Percentiles rank a stretch among this genome's conserved stretches.
Conservation (phyloP, 2,113 vertebrate genomes). For the Sylvilagus bachmani region DNA sequence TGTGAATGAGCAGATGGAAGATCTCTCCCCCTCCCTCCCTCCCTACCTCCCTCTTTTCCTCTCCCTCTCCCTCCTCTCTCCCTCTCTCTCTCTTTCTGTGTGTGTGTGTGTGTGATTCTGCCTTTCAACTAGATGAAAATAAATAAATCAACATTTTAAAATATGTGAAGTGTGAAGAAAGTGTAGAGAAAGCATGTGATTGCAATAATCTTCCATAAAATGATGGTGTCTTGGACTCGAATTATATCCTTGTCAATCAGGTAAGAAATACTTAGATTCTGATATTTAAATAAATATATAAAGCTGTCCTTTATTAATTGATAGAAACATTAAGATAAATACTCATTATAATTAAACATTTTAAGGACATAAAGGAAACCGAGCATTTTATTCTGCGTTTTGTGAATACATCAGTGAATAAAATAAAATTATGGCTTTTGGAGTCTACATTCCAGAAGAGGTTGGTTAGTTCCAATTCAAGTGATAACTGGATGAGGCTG, state of each 20-base stretch:
- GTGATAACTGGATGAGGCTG: not conserved
- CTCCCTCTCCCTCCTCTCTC: no score
- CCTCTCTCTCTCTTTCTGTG: no score
- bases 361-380: not conserved
- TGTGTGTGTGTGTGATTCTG: no score
- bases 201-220: not conserved
- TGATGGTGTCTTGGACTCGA: not conserved
- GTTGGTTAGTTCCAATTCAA: no score
- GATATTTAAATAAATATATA: not conserved
- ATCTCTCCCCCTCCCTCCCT: no score
- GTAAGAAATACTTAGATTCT: not conserved
- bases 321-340: not conserved
- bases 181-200: not conserved
- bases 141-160: no score
- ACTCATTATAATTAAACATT: not conserved
- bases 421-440: not conserved
- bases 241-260: not conserved
- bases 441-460: not conserved
- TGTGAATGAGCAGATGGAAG: no score
- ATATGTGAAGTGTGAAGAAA: not conserved
- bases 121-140: no score
- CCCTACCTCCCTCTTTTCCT: no score
- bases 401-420: not conserved
- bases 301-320: not conserved
- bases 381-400: not conserved